phyloP scores from a whole-genome alignment of 2,888 invertebrate genomes.

The Drosophila setosimentum region DNA sequence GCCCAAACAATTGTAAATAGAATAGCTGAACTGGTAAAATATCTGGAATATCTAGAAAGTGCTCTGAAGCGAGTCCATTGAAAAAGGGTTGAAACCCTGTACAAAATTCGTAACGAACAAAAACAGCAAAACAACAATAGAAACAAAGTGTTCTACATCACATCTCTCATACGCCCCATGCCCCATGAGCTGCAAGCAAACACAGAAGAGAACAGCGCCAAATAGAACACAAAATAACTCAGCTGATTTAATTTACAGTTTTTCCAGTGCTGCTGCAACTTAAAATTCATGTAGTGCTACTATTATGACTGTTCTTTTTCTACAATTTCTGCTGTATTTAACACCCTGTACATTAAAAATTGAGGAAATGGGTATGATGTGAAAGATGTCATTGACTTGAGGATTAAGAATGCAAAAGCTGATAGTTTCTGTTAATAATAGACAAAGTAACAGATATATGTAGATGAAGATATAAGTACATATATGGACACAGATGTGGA shows the following conservation, averaged over 20 bases:
- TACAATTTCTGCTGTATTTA: slow-evolving; percentile 8
- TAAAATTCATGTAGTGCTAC: slow-evolving; percentile 64
- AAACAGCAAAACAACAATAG: slow-evolving; percentile 28
- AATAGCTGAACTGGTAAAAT: slow-evolving; percentile 20
- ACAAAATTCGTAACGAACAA: slow-evolving; percentile 11
- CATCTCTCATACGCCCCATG: slow-evolving; percentile 78
- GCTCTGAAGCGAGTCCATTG: slow-evolving; percentile 71
- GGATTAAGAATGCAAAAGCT: background rate
- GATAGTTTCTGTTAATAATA: background rate
- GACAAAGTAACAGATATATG: background rate
- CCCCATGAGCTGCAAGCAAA: slow-evolving; percentile 56
- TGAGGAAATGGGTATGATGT: too few relatives aligned
- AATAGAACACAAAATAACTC: slow-evolving; percentile 30
- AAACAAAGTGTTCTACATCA: slow-evolving; percentile 53
- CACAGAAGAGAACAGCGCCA: slow-evolving; percentile 22
- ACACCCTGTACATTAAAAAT: slow-evolving; percentile 18
- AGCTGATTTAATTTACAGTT: slow-evolving; percentile 57
- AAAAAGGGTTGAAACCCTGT: slow-evolving; percentile 55
- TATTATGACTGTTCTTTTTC: slow-evolving; percentile 44
- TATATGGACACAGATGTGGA: too few relatives aligned
- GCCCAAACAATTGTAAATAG: slow-evolving; percentile 36
- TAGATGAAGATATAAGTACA: background rate
- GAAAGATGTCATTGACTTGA: background rate
- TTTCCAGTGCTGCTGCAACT: slow-evolving; percentile 35
- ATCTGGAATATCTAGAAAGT: slow-evolving; percentile 39